Base-by-base conservation (phyloP, 2,888 invertebrate genomes). In the Seira musarum region DNA sequence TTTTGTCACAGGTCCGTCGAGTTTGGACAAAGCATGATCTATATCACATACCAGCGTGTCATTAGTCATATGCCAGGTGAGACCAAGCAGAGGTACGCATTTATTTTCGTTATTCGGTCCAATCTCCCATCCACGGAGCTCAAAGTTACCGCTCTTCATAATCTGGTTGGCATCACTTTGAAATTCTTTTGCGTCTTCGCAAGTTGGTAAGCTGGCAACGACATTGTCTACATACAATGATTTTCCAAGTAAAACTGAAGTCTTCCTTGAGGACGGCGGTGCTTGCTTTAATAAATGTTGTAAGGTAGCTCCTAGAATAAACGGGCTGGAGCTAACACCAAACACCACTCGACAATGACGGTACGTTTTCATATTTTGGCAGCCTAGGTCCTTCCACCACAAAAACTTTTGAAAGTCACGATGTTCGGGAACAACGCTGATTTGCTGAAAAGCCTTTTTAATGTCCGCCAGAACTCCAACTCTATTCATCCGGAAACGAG, bases 391-490 rank as follows among this genome's bases (percentile, higher is more conserved):
- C 13, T 49, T 53, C 80, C 80, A 80, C 75, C 69, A 80, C 6
- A 80, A 17, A n/a, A 80, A 80, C 5, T 65, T 13, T 0, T 74
- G 24, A 57, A 64, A 64, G 17, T 80, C 74, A 25, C 88, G 69
- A 64, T 88, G 87, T 6, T 78, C 17, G 73, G 80, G 24, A 19
- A 67, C 22, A 1, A 87, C n/a, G 63, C 81, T 81, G 19, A 88
- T 87, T 80, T 87, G 87, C 17, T 87, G 75, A 79, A 88, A 88
- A 1, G 87, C 88, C 68, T 87, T 87, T 17, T 72, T 35, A 1
- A 88, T 87, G 75, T 88, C 87, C 3, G 87, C 69, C 2, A 84
- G 74, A 0, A 86, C 83, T 6, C 86, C 87, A 63, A 22, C 25
- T 24, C 30, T 68, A 15, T 74, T 75, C 21, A 69, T 17, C 30